Percentiles rank a stretch among this genome's conserved stretches.
phyloP scores from a whole-genome alignment of 2,113 vertebrate species.

The Capreolus pygargus region DNA sequence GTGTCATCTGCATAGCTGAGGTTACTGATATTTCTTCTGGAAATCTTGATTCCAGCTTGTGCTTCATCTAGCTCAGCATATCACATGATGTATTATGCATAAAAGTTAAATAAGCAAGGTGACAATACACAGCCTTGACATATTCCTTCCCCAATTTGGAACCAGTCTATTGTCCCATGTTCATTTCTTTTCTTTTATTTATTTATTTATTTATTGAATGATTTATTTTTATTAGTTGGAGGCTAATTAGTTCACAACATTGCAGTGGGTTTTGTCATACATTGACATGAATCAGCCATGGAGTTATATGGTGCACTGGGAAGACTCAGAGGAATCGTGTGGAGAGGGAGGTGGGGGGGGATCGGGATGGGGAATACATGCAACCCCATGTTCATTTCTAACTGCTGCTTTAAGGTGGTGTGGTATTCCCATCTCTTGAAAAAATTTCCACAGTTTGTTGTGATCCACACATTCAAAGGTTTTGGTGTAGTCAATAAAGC shows the following conservation, averaged over 20 bases:
- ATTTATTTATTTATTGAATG: too few species aligned
- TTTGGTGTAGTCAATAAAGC: neutral
- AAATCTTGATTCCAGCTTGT: neutral
- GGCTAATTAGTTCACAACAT: too few species aligned
- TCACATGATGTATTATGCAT: neutral
- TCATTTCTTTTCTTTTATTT: too few species aligned
- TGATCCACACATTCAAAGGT: neutral
- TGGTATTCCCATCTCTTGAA: neutral
- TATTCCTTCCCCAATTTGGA: neutral
- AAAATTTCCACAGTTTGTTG: neutral
- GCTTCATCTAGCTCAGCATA: neutral
- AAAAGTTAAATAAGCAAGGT: neutral
- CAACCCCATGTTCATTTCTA: neutral
- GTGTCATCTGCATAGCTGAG: neutral
- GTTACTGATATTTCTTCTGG: neutral
- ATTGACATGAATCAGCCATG: too few species aligned
- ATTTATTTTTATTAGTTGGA: too few species aligned
- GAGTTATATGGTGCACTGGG: too few species aligned
- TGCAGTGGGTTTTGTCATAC: too few species aligned
- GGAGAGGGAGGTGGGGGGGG: too few species aligned
- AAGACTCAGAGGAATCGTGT: too few species aligned
- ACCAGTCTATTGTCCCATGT: neutral
- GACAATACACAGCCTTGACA: neutral
- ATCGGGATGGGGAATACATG: too few species aligned
- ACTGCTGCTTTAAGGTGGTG: neutral